Conservation (phyloP, 2,113 vertebrate genomes). For the Climacteris rufus region DNA sequence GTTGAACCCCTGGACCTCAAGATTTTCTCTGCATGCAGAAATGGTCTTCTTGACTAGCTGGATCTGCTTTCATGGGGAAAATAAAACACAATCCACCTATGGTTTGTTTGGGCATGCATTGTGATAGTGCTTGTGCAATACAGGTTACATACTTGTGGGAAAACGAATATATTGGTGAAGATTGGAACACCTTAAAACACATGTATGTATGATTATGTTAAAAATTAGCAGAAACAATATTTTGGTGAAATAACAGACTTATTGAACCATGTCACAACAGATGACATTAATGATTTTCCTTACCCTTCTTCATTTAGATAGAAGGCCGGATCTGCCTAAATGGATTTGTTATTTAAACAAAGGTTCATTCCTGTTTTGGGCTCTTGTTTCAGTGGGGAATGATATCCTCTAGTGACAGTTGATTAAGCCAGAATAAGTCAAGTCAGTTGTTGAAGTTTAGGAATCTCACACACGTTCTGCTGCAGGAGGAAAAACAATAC, state of each 20-base stretch:
- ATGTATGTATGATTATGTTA: not conserved
- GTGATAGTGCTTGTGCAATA: not conserved
- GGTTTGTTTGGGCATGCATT: not conserved
- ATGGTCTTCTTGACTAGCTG: not conserved
- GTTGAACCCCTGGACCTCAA: not conserved
- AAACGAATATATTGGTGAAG: not conserved
- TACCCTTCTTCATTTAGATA: not conserved
- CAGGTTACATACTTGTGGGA: not conserved
- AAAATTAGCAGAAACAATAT: not conserved
- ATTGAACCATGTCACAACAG: not conserved
- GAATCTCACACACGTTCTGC: not conserved
- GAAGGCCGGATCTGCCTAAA: not conserved
- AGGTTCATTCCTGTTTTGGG: not conserved
- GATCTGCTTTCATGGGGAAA: not conserved
- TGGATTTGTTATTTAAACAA: not conserved
- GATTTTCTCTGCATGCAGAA: not conserved
- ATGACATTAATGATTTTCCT: not conserved
- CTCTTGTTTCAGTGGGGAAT: not conserved
- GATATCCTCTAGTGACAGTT: not conserved
- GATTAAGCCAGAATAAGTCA: not conserved
- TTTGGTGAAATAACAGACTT: not conserved
- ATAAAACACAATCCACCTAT: not conserved
- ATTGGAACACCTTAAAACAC: not conserved
- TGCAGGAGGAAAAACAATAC: not conserved
- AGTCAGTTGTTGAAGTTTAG: not conserved